Conservation (phyloP, 2,888 invertebrate species). For the Netelia virgata region DNA sequence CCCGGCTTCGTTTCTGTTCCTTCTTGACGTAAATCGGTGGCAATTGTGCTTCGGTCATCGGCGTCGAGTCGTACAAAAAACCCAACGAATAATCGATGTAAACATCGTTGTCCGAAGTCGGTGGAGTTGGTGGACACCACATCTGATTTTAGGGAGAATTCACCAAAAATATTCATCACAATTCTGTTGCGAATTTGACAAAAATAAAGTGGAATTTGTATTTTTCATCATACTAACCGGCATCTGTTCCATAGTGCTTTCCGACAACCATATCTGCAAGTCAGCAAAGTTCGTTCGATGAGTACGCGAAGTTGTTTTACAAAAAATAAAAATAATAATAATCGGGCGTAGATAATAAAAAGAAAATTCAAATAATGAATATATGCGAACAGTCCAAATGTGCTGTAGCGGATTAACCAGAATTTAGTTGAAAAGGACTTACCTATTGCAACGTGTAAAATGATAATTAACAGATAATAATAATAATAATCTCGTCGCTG, state of each 20-base stretch:
- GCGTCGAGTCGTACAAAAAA: conserved; percentile 92
- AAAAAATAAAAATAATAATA: conserved; percentile 23
- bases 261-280: conserved; percentile 92
- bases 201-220: background rate
- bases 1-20: conserved; percentile 90
- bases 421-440: conserved; percentile 68
- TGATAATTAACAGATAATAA: conserved; percentile 11
- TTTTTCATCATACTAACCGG: conserved; percentile 89
- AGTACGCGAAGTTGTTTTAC: conserved; percentile 30
- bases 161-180: conserved; percentile 15
- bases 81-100: conserved; percentile 95
- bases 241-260: conserved; percentile 90
- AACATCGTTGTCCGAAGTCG: conserved; percentile 96
- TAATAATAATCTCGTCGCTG: conserved; percentile 20
- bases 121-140: conserved; percentile 99
- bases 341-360: too few relatives aligned
- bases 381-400: conserved; percentile 23
- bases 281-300: conserved; percentile 72
- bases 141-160: conserved; percentile 87
- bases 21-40: conserved; percentile 93
- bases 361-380: too few relatives aligned
- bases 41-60: conserved; percentile 92
- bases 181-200: background rate
- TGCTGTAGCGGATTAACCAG: conserved; percentile 69
- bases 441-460: conserved; percentile 59